A percentile compares a stretch with the other conserved stretches of the same genome.
Evolutionary conservation across 2,113 vertebrate genomes (phyloP).

Genomic region (Fukomys damarensis): DNA sequence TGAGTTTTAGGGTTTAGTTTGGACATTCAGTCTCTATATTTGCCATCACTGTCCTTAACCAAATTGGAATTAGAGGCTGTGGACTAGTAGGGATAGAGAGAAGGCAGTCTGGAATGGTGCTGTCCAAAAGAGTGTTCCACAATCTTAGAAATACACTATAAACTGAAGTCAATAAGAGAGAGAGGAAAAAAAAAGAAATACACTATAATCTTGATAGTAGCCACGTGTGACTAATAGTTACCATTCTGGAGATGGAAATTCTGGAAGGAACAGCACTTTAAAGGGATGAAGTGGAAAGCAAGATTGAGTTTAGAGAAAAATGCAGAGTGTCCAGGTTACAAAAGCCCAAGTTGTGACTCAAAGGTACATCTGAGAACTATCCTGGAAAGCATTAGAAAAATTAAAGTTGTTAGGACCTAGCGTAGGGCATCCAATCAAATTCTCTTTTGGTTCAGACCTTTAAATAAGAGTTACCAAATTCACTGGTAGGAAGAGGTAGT

Average conservation of each 20-base stretch:
- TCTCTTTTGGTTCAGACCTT: neutral
- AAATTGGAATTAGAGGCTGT: neutral
- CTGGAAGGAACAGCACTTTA: neutral
- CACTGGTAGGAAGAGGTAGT: neutral
- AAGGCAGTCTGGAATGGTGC: neutral
- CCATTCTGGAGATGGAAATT: neutral
- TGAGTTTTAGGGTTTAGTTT: neutral
- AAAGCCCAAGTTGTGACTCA: neutral
- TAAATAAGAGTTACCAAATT: neutral
- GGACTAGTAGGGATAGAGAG: neutral
- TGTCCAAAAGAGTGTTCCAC: neutral
- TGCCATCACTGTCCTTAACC: neutral
- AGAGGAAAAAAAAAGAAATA: no score
- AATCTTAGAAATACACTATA: neutral
- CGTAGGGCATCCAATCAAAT: neutral
- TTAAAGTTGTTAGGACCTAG: neutral
- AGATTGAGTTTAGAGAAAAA: neutral
- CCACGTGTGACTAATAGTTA: neutral
- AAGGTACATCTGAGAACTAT: neutral
- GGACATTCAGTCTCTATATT: neutral
- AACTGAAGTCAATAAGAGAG: no score
- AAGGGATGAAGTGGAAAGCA: neutral
- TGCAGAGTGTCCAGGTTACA: neutral
- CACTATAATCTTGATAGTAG: neutral
- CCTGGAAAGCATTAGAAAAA: conserved; percentile 2